Percentiles rank a stretch among this genome's conserved stretches.
phyloP scores from a whole-genome alignment of 2,888 invertebrate genomes.

The Netelia melanura region DNA sequence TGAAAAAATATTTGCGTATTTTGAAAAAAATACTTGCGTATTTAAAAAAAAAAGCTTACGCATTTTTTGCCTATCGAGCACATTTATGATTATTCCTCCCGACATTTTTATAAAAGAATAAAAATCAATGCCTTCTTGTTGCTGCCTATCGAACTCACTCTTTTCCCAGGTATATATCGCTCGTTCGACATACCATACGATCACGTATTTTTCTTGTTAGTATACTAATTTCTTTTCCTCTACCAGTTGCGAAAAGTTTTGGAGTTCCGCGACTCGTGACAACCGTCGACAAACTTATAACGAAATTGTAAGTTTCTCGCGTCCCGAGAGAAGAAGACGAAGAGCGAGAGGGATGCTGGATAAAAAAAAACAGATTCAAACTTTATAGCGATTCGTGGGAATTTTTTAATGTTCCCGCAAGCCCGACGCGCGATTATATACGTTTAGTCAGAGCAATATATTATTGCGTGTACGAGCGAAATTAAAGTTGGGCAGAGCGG shows the following conservation, averaged over 20 bases:
- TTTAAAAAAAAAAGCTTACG: background rate
- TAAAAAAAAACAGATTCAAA: background rate
- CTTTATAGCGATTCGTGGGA: slow-evolving; percentile 60
- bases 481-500: background rate
- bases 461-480: slow-evolving; percentile 3
- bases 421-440: slow-evolving; percentile 29
- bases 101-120: slow-evolving; percentile 24
- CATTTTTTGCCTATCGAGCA: slow-evolving; percentile 37
- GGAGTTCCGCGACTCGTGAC: background rate
- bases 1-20: background rate
- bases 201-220: slow-evolving; percentile 41
- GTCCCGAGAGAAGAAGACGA: slow-evolving; percentile 2
- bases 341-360: background rate
- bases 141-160: slow-evolving; percentile 37
- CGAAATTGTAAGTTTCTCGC: slow-evolving; percentile 26
- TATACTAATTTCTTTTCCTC: slow-evolving; percentile 8
- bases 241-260: slow-evolving; percentile 28
- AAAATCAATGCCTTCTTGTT: slow-evolving; percentile 53
- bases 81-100: slow-evolving; percentile 44
- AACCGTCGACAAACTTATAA: slow-evolving; percentile 61
- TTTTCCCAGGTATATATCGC: slow-evolving; percentile 27
- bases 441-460: slow-evolving; percentile 19
- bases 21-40: background rate
- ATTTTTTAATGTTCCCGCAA: slow-evolving; percentile 53
- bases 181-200: slow-evolving; percentile 12